Evolutionary conservation across 2,888 invertebrate genomes (phyloP), one percentile per base, ranked within the genome.

Genomic region (Polymixis lichenea): DNA sequence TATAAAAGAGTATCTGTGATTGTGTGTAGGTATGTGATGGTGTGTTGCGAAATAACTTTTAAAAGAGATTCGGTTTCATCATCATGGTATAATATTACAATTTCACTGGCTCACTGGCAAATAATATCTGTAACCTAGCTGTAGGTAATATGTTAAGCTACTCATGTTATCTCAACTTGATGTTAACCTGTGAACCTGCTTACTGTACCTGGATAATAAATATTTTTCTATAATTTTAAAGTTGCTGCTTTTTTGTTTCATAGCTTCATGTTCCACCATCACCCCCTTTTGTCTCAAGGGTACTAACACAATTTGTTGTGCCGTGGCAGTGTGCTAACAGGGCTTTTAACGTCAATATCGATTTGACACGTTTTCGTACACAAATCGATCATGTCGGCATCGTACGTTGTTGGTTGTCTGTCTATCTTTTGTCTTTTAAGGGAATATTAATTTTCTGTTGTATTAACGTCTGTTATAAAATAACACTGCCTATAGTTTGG

Each of bases 251-350:
- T 8, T 65, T 60, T 55, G 25, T 58, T 77, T 87, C 68, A 7
- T 82, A 78, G 53, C 72, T 88, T 68, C 74, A 38, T 1, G 77
- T n/a, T 32, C 28, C 51, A 82, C 62, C 85, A 80, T 82, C 72
- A 65, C 62, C 80, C 82, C 75, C 72, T 73, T 78, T 78, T 82
- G 76, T 88, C 79, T 83, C 82, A 79, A 74, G 87, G 87, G 78
- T 85, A 85, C 83, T 92, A 93, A 93, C 85, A 85, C 86, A 89
- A 90, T 92, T 91, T 90, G 82, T 85, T 72, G 61, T 43, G 88
- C 88, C 91, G 90, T 91, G 91, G 87, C 88, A 91, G 90, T 92
- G 91, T 93, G 92, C 85, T 89, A 92, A 82, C 84, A 86, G 90
- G 86, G 56, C 88, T 86, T 71, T 84, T 69, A 67, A 53, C 66